Base-by-base conservation (phyloP, 2,888 invertebrate species). In the Orthosia cruda region DNA sequence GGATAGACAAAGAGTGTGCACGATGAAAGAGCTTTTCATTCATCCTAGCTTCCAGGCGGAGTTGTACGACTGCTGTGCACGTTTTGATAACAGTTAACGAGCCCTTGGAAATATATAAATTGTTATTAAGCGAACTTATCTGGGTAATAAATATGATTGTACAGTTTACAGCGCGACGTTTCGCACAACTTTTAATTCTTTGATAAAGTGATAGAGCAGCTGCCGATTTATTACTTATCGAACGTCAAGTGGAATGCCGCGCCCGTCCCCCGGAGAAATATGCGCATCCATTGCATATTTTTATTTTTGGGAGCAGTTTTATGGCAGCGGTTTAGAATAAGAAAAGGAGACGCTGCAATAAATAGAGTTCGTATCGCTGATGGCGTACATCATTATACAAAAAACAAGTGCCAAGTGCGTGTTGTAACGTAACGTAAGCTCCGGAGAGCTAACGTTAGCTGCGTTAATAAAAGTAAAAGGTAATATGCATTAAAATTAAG, bases 21-120 rank as follows among this genome's bases (percentile, higher is more conserved):
- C 91, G 89, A 90, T 94, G 93, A 93, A 93, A 94, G 93, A 92
- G 91, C 91, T 88, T 93, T 93, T 92, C 92, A 93, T 92, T 90
- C 91, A 89, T 89, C 85, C 83, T 81, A 76, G 87, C 89, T 89
- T 80, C 78, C 81, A 87, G 85, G 86, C 86, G 80, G 79, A 89
- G 91, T 89, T 89, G 89, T 80, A 86, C 84, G 88, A 88, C 89
- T 87, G 87, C 91, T 92, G 92, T 89, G 87, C 63, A 74, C 88
- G 86, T 85, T 87, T 88, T 89, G 94, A 94, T 93, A 94, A 92
- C 93, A 88, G 89, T 87, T 90, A 92, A 93, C 89, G 88, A 91
- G 84, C 87, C 88, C 90, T 89, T 88, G 78, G 85, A 81, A 77
- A 79, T 81, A 79, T 80, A 80, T 88, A 81, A 84, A 87, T 87